These are phyloP conservation scores for Leptopilina drosophilae DNA, from an alignment of 2,888 invertebrate species.

Conservation along the genomic window DNA sequence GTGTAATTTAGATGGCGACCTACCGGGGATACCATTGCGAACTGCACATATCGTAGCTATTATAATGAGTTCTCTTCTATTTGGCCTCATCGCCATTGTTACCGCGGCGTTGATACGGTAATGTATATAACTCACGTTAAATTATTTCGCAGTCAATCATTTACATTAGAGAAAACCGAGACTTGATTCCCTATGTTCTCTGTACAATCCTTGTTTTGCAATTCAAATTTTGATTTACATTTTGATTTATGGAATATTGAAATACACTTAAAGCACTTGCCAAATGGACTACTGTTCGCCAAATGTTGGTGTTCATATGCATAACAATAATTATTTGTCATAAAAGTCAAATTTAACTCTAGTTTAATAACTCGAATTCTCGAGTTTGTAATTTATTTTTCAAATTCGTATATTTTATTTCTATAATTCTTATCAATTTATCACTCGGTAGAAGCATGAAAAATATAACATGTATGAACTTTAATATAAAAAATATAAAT, in stretches of 20 bases:
- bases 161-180: slow-evolving; percentile 9
- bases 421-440: no score
- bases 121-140: slow-evolving; percentile 40
- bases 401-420: no score
- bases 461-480: no score
- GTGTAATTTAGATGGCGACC: slow-evolving; percentile 53
- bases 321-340: neutral
- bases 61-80: slow-evolving; percentile 72
- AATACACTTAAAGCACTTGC: neutral
- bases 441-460: no score
- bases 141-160: slow-evolving; percentile 14
- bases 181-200: neutral
- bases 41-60: slow-evolving; percentile 75
- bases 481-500: no score
- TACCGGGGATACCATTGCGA: slow-evolving; percentile 66
- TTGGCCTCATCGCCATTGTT: slow-evolving; percentile 70
- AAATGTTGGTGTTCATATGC: neutral
- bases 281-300: neutral
- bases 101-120: slow-evolving; percentile 74
- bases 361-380: neutral
- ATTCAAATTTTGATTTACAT: slow-evolving; percentile 12
- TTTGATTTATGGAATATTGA: slow-evolving; percentile 1
- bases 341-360: neutral
- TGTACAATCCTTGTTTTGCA: slow-evolving; percentile 10
- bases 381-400: no score